These are phyloP conservation scores for Sterrhoptilus dennistouni DNA, from an alignment of 2,113 vertebrate species.

Conservation along the genomic window DNA sequence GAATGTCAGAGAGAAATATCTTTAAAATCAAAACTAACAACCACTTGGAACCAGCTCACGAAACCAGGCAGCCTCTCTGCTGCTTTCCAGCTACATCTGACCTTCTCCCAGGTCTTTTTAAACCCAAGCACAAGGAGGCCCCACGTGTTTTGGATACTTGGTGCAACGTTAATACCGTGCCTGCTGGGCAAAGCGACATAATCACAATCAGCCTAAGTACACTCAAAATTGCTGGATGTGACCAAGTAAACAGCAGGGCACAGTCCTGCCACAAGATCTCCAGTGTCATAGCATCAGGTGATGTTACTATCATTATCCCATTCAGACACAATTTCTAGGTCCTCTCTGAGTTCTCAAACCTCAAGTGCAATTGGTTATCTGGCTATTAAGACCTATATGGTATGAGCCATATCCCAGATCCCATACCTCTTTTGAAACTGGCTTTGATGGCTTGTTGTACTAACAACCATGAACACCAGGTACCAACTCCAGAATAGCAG, in stretches of 20 bases:
- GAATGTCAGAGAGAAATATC: not conserved
- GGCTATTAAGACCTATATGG: not conserved
- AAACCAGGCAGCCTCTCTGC: not conserved
- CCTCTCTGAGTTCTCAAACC: not conserved
- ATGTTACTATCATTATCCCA: not conserved
- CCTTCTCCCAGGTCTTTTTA: not conserved
- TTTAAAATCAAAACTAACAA: not conserved
- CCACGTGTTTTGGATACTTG: not conserved
- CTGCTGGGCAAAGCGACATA: not conserved
- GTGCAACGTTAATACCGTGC: rapidly evolving
- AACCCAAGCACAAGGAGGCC: not conserved
- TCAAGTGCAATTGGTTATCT: not conserved
- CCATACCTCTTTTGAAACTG: not conserved
- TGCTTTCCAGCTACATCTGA: not conserved
- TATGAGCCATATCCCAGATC: not conserved
- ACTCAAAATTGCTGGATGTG: not conserved
- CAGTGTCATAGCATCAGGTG: not conserved
- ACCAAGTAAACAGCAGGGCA: not conserved
- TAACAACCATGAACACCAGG: not conserved
- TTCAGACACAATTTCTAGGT: not conserved
- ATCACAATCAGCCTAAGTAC: not conserved
- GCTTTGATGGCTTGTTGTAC: not conserved
- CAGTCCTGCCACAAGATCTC: not conserved
- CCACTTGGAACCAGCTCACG: not conserved
- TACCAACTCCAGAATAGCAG: not conserved